These are phyloP conservation scores for Brachionus koreanus DNA, from an alignment of 1,140 invertebrate species.

Conservation along the genomic window DNA sequence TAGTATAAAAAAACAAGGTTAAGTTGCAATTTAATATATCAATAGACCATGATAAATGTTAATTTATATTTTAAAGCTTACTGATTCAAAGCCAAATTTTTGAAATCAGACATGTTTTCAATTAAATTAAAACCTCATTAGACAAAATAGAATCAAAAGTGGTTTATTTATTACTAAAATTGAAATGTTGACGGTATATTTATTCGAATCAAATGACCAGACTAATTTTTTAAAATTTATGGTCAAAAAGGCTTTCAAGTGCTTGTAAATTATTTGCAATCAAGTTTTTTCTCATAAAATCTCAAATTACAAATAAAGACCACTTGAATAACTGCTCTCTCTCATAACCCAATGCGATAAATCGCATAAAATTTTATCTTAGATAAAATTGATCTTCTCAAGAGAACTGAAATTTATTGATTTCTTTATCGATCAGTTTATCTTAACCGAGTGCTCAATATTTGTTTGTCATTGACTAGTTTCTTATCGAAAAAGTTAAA, in stretches of 20 bases:
- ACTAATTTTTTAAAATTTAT: background rate
- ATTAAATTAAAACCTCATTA: background rate
- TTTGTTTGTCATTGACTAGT: background rate
- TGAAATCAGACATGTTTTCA: background rate
- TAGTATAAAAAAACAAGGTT: background rate
- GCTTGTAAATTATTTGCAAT: slow-evolving; percentile 20
- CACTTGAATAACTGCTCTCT: background rate
- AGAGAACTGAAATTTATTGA: slow-evolving; percentile 22
- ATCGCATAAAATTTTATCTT: background rate
- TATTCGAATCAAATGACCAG: slow-evolving; percentile 22
- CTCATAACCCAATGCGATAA: background rate
- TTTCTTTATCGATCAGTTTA: slow-evolving; percentile 28
- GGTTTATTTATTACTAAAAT: background rate
- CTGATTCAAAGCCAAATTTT: background rate
- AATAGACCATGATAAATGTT: slow-evolving; percentile 25
- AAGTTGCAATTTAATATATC: background rate
- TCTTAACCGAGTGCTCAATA: slow-evolving; percentile 24
- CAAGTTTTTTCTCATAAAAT: background rate
- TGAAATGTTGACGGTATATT: background rate
- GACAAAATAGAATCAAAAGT: background rate
- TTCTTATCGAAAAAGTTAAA: slow-evolving; percentile 22
- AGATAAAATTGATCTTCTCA: slow-evolving; percentile 18
- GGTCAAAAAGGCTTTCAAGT: background rate
- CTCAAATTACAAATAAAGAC: background rate
- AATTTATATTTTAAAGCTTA: background rate